Percentiles rank a stretch among this genome's conserved stretches.
phyloP scores from a whole-genome alignment of 2,888 invertebrate species.

The Lamellibrachia satsuma region DNA sequence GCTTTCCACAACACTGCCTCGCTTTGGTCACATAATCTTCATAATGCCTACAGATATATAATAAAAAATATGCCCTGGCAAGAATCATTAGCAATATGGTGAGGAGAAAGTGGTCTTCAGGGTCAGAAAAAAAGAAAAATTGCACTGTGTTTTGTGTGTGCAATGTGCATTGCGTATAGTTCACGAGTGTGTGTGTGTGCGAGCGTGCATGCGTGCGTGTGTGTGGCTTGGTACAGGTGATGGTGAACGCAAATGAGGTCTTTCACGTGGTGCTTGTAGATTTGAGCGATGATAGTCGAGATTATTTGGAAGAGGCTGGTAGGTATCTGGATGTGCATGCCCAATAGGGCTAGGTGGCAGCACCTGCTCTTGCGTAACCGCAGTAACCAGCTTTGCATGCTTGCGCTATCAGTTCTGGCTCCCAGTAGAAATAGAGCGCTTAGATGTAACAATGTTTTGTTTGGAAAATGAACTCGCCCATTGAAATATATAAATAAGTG shows the following conservation, averaged over 20 bases:
- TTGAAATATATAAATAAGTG: background rate
- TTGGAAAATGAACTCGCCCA: background rate
- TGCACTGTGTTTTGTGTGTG: background rate
- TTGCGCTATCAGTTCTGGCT: background rate
- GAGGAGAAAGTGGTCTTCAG: background rate
- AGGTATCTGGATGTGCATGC: background rate
- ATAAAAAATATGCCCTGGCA: background rate
- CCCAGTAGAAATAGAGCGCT: background rate
- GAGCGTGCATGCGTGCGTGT: background rate
- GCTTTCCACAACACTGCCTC: slow-evolving; percentile 24
- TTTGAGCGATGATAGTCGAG: slow-evolving; percentile 39
- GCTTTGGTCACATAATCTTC: slow-evolving; percentile 21
- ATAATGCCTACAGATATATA: slow-evolving; percentile 6
- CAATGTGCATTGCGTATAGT: background rate
- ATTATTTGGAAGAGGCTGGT: slow-evolving; percentile 34
- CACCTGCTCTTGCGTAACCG: background rate
- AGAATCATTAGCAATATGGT: background rate
- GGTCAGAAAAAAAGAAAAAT: background rate
- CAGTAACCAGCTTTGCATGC: background rate
- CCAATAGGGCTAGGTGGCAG: background rate
- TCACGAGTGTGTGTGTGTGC: background rate
- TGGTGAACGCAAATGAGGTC: slow-evolving; percentile 17
- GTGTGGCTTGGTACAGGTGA: background rate
- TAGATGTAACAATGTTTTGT: background rate
- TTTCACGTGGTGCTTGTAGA: slow-evolving; percentile 33